phyloP scores from a whole-genome alignment of 2,797 vertebrate species.

The Pygocentrus nattereri region DNA sequence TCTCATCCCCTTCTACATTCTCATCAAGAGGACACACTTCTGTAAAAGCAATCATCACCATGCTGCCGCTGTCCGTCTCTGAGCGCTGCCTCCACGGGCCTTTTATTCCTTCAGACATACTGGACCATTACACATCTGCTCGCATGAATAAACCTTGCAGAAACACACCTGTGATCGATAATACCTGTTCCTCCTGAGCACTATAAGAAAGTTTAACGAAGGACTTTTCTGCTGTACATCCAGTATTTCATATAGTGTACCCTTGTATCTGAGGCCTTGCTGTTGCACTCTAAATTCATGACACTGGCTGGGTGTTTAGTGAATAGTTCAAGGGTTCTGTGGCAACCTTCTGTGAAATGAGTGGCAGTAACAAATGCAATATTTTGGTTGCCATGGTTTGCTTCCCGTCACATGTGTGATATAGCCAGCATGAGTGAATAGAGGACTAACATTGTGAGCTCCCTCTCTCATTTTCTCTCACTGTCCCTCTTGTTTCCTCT shows the following conservation, averaged over 20 bases:
- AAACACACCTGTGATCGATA: constrained; percentile 16
- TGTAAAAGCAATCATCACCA: constrained; percentile 20
- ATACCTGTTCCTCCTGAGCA: constrained; percentile 9
- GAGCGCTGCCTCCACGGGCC: constrained; percentile 23
- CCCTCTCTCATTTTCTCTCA: constrained; percentile 14
- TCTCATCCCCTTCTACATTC: constrained; percentile 37
- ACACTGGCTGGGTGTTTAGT: constrained; percentile 6
- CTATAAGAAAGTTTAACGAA: constrained; percentile 17
- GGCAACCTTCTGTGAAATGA: constrained; percentile 26
- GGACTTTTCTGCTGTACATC: not conserved
- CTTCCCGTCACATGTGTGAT: constrained; percentile 40
- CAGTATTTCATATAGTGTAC: constrained; percentile 18
- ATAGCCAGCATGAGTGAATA: constrained; percentile 16
- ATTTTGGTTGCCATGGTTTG: constrained; percentile 48
- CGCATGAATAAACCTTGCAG: not conserved
- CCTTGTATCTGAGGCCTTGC: not conserved
- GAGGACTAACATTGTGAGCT: constrained; percentile 7
- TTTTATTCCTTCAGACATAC: not conserved
- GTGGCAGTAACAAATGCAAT: constrained; percentile 43
- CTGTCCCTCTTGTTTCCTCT: not conserved
- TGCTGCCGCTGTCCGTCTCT: not conserved
- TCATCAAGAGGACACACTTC: constrained; percentile 42
- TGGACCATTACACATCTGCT: not conserved
- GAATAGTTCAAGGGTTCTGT: constrained; percentile 12
- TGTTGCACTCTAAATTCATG: constrained; percentile 17